phyloP scores from a whole-genome alignment of 2,113 vertebrate species.

The Rhombomys opimus region DNA sequence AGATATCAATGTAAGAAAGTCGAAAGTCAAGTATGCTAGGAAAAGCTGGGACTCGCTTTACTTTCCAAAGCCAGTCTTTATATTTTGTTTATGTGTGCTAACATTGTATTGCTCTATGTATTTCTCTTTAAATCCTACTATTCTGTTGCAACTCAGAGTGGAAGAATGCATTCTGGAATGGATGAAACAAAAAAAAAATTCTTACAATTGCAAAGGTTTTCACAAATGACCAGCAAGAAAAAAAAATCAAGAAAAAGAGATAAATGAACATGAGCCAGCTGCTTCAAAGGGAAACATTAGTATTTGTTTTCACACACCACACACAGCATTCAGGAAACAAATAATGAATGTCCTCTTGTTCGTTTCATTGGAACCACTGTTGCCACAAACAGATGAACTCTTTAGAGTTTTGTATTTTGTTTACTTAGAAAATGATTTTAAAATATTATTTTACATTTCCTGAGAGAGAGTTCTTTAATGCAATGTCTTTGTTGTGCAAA shows the following conservation, averaged over 20 bases:
- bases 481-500: slow-evolving; percentile 4
- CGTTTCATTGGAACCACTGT: slow-evolving; percentile 15
- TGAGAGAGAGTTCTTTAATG: slow-evolving; percentile 26
- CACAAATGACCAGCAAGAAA: slow-evolving; percentile 2
- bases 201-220: background rate
- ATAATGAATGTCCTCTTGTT: background rate
- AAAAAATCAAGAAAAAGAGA: background rate
- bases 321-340: background rate
- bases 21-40: background rate
- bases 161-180: background rate
- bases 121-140: background rate
- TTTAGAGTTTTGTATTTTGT: slow-evolving; percentile 8
- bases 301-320: slow-evolving; percentile 3
- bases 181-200: background rate
- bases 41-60: background rate
- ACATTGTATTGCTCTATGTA: background rate
- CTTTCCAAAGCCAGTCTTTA: background rate
- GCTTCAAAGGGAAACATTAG: background rate
- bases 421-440: slow-evolving; percentile 22
- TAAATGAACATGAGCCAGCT: background rate
- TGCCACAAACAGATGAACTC: background rate
- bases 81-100: background rate
- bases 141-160: background rate
- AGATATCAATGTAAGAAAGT: background rate
- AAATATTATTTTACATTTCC: slow-evolving; percentile 57